phyloP scores from a whole-genome alignment of 2,888 invertebrate genomes.

The Perdita meconis region DNA sequence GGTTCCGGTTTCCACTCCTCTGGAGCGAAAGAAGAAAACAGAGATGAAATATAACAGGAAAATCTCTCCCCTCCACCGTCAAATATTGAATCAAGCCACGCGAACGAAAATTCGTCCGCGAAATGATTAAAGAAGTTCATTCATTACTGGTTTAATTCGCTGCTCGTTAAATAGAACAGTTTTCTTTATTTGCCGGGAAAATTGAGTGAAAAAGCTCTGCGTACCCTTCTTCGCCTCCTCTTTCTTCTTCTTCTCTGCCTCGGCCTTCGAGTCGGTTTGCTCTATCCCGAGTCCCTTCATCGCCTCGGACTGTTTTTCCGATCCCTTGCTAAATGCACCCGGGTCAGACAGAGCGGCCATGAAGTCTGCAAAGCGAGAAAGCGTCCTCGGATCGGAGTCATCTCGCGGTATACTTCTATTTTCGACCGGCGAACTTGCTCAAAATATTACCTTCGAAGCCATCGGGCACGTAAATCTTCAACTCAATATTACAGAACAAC shows the following conservation, averaged over 20 bases:
- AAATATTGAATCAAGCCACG: neutral
- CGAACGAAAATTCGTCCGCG: neutral
- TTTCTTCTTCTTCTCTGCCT: constrained; percentile 81
- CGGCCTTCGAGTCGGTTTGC: constrained; percentile 83
- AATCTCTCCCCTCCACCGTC: no score
- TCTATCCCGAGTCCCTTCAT: constrained; percentile 90
- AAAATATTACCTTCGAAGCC: constrained; percentile 87
- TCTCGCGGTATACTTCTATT: constrained; percentile 44
- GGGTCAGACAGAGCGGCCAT: constrained; percentile 99
- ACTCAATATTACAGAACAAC: constrained; percentile 88
- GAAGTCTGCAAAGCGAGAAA: constrained; percentile 88
- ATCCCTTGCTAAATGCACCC: constrained; percentile 89
- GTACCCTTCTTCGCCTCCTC: constrained; percentile 81
- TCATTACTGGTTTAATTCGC: neutral
- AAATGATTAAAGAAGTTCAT: neutral
- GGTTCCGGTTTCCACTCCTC: constrained; percentile 81
- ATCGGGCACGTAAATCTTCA: constrained; percentile 90
- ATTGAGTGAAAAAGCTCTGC: constrained; percentile 7
- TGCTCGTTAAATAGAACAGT: neutral
- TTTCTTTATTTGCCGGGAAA: neutral
- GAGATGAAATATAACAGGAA: neutral
- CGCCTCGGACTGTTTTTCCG: constrained; percentile 87
- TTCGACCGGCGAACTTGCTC: constrained; percentile 47
- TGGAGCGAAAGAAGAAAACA: constrained; percentile 28
- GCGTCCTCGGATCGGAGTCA: constrained; percentile 24